These are phyloP conservation scores for Erebia palarica DNA, from an alignment of 2,888 invertebrate species.

Conservation along the genomic window DNA sequence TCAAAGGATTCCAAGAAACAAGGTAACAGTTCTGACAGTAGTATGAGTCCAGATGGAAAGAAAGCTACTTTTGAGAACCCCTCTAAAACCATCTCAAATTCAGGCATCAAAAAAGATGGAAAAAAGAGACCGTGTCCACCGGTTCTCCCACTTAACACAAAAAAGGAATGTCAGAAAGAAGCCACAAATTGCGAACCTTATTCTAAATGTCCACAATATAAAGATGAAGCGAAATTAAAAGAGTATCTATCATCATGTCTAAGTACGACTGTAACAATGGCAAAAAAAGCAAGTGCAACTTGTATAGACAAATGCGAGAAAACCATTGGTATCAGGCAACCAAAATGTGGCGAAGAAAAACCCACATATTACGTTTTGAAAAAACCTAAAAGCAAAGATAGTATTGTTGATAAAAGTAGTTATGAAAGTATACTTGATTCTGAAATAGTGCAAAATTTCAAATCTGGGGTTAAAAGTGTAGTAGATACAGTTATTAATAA, in stretches of 20 bases:
- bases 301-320: slow-evolving; percentile 38
- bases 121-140: slow-evolving; percentile 18
- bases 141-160: neutral
- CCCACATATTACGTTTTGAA: slow-evolving; percentile 40
- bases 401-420: slow-evolving; percentile 27
- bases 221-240: slow-evolving; percentile 30
- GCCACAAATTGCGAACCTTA: slow-evolving; percentile 21
- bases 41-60: slow-evolving; percentile 15
- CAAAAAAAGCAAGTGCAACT: slow-evolving; percentile 31
- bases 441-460: slow-evolving; percentile 16
- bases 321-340: slow-evolving; percentile 39
- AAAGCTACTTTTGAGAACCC: slow-evolving; percentile 34
- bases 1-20: neutral
- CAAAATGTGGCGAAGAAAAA: slow-evolving; percentile 40
- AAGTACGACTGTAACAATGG: slow-evolving; percentile 31
- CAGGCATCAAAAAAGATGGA: slow-evolving; percentile 3
- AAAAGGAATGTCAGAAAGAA: slow-evolving; percentile 22
- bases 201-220: slow-evolving; percentile 21
- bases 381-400: slow-evolving; percentile 34
- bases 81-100: neutral
- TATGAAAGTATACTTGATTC: neutral
- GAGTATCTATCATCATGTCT: slow-evolving; percentile 32
- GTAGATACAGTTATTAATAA: slow-evolving; percentile 51
- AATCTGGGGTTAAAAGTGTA: slow-evolving; percentile 50
- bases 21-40: neutral